phyloP scores from a whole-genome alignment of 1,140 invertebrate species.

The Drosophila orena region DNA sequence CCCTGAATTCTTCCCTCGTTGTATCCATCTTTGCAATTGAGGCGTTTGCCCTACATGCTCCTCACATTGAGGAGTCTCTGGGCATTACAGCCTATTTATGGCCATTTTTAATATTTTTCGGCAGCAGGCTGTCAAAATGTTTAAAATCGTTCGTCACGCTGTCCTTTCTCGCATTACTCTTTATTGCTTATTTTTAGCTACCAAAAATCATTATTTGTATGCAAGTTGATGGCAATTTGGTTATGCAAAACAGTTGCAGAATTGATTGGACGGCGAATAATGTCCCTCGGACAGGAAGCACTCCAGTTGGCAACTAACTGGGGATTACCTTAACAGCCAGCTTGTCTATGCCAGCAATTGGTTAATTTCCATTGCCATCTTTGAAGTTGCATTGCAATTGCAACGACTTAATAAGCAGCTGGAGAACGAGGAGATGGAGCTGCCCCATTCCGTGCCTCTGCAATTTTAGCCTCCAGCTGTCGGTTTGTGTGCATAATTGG shows the following conservation, averaged over 20 bases:
- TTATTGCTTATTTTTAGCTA: constrained; percentile 53
- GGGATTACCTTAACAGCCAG: constrained; percentile 45
- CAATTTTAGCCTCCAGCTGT: constrained; percentile 59
- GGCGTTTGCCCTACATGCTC: background rate
- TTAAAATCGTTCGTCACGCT: constrained; percentile 69
- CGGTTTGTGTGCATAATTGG: constrained; percentile 60
- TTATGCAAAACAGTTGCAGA: constrained; percentile 47
- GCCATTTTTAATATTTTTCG: constrained; percentile 4
- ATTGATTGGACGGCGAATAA: constrained; percentile 33
- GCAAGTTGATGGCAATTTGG: constrained; percentile 34
- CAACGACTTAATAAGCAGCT: constrained; percentile 77
- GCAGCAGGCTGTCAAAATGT: constrained; percentile 55
- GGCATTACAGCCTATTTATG: no score
- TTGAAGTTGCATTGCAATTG: constrained; percentile 54
- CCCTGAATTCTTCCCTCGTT: constrained; percentile 25
- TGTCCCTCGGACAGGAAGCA: constrained; percentile 35
- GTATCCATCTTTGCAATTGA: no score
- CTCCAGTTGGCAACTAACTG: constrained; percentile 34
- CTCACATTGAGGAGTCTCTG: background rate
- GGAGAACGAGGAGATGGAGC: constrained; percentile 7
- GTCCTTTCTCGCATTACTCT: constrained; percentile 39
- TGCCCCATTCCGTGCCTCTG: constrained; percentile 17
- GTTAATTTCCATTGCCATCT: constrained; percentile 50
- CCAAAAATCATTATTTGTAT: constrained; percentile 44
- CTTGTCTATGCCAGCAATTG: constrained; percentile 44